Conservation (phyloP, 2,113 vertebrate species). For the Maylandia zebra region DNA sequence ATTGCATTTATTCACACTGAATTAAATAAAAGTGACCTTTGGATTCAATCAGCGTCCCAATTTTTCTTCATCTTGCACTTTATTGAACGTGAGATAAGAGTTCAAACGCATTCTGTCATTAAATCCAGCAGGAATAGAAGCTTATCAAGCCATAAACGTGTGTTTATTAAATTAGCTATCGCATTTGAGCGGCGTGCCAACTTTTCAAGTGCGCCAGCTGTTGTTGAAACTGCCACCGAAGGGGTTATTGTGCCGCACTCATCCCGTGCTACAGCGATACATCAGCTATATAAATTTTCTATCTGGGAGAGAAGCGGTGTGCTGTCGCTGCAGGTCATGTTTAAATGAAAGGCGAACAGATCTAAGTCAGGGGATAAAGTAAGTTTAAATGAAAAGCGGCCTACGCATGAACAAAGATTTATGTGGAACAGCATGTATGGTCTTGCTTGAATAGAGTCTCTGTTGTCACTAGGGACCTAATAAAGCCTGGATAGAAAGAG, state of each 20-base stretch:
- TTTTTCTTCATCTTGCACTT: background rate
- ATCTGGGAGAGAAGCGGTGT: background rate
- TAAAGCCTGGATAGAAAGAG: constrained; percentile 2
- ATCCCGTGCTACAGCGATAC: background rate
- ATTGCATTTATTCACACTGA: constrained; percentile 40
- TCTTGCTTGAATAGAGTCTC: constrained; percentile 15
- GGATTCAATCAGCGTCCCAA: background rate
- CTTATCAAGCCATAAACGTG: background rate
- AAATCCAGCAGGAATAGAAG: background rate
- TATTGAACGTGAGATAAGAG: background rate
- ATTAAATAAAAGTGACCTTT: constrained; percentile 71
- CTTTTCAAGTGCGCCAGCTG: background rate
- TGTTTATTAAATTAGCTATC: background rate
- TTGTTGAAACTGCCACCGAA: background rate
- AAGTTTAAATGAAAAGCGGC: background rate
- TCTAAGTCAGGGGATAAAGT: background rate
- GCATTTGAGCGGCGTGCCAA: background rate
- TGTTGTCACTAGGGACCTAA: constrained; percentile 21
- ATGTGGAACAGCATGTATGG: background rate
- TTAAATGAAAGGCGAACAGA: background rate
- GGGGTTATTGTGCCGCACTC: background rate
- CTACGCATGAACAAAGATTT: background rate
- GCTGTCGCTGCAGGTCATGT: background rate
- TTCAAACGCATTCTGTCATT: background rate
- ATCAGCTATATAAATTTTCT: background rate